Base-by-base conservation (phyloP, 2,113 vertebrate genomes). In the Chloropsis cyanopogon region DNA sequence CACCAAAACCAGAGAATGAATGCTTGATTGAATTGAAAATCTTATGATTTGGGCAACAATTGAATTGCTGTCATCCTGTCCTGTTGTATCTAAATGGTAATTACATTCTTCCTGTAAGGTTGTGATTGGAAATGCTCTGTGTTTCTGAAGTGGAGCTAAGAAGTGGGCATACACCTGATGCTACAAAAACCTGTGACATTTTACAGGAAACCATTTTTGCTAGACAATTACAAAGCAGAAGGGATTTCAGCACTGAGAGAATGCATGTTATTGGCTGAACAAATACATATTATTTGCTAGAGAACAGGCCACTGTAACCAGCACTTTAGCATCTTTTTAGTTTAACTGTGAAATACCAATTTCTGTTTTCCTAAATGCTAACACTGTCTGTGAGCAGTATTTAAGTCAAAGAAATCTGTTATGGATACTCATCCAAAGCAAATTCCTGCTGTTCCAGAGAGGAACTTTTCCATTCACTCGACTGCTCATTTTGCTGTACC, bases 361-460 rank as follows among this genome's bases (percentile, higher is more conserved):
- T 52, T 61, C 14, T 69, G 33, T 70, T 63, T 69, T 60, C 19
- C 26, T 52, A 9, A 63, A 52, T 54, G 33, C 41, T 35, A 53
- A 22, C 6, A 0, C 19, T 79, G 78, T 82, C n/a, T 0, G 0
- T 21, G 22, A 29, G 29, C 17, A 14, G 10, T 35, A 13, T 39
- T 56, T 64, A 75, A 72, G 42, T 68, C 47, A 54, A 69, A 76
- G 17, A 46, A 71, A 28, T 15, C 33, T 25, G 10, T 49, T 70
- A 39, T 4, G n/a, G 18, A 28, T 33, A 14, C 35, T 49, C 21
- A 52, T 28, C 21, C 37, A 69, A 39, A 95, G 59, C 18, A 63
- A 59, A 77, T 66, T 86, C 75, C 83, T 88, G 33, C 57, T 88
- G 22, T 71, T 93, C 57, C 33, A n/a, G 64, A 52, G 47, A 39